A percentile compares a stretch with the other conserved stretches of the same genome.
These are phyloP conservation scores for Talpa occidentalis DNA, from an alignment of 2,113 vertebrate genomes.

Conservation along the genomic window DNA sequence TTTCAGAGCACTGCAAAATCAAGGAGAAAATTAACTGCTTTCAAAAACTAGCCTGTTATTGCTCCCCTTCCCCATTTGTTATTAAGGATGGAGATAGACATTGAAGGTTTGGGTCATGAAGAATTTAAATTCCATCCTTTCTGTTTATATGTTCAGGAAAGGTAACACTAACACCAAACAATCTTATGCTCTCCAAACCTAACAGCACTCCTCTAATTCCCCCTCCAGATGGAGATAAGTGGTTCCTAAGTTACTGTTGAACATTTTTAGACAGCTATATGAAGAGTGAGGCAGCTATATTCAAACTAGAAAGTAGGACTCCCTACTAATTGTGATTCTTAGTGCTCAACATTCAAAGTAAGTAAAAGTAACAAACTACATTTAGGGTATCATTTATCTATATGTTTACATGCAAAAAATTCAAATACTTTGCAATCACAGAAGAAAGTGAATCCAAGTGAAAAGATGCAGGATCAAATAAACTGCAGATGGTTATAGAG, in stretches of 20 bases:
- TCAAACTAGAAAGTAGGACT: conserved; percentile 17
- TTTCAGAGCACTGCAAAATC: conserved; percentile 23
- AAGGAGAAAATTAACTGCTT: conserved; percentile 11
- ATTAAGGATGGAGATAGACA: neutral
- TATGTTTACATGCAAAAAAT: neutral
- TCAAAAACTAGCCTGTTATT: neutral
- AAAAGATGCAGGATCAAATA: conserved; percentile 2
- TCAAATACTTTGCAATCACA: conserved; percentile 1
- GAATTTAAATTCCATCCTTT: neutral
- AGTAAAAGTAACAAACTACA: neutral
- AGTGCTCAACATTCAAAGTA: neutral
- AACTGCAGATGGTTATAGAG: neutral
- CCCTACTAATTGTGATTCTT: neutral
- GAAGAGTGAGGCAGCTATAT: conserved; percentile 11
- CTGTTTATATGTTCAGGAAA: conserved; percentile 4
- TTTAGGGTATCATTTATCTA: neutral
- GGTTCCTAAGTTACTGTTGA: conserved; percentile 32
- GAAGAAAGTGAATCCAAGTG: neutral
- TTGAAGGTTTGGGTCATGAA: neutral
- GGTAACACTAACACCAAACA: neutral
- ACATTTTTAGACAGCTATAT: neutral
- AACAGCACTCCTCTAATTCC: neutral
- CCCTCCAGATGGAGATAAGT: neutral
- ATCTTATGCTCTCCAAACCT: conserved; percentile 8
- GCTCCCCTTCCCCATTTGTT: neutral